These are phyloP conservation scores for Morus bassanus DNA, from an alignment of 2,797 vertebrate genomes.

Conservation along the genomic window DNA sequence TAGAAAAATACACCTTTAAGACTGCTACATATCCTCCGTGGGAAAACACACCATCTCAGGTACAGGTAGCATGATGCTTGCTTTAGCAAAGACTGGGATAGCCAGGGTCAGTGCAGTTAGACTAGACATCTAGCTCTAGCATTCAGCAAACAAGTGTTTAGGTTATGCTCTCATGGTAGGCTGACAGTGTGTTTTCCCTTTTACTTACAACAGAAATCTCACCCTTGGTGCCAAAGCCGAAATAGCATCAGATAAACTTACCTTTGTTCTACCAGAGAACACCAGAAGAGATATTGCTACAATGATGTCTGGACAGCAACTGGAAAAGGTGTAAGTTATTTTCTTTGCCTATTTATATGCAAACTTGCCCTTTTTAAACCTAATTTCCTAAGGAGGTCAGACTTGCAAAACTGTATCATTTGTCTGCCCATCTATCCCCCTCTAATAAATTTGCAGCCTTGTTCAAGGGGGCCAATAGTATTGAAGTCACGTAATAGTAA, in stretches of 20 bases:
- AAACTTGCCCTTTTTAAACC: background rate
- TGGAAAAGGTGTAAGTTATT: constrained; percentile 84
- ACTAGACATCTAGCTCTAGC: background rate
- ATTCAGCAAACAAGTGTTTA: background rate
- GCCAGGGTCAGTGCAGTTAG: background rate
- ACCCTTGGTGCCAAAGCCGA: constrained; percentile 90
- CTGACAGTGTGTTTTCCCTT: background rate
- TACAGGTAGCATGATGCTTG: background rate
- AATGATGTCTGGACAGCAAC: constrained; percentile 70
- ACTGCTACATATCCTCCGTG: background rate
- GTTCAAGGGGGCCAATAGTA: background rate
- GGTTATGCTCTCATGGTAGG: background rate
- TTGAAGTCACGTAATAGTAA: background rate
- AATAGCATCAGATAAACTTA: constrained; percentile 84
- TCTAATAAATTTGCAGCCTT: background rate
- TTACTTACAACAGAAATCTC: constrained; percentile 79
- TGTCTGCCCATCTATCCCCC: background rate
- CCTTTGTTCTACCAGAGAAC: constrained; percentile 45
- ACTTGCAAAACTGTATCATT: background rate
- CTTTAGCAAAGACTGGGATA: background rate
- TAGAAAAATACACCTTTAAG: background rate
- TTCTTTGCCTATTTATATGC: background rate
- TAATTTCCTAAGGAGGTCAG: background rate
- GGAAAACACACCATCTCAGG: background rate
- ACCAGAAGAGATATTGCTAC: constrained; percentile 74